Evolutionary conservation across 2,113 vertebrate species (phyloP).

Genomic region (Martes martes): DNA sequence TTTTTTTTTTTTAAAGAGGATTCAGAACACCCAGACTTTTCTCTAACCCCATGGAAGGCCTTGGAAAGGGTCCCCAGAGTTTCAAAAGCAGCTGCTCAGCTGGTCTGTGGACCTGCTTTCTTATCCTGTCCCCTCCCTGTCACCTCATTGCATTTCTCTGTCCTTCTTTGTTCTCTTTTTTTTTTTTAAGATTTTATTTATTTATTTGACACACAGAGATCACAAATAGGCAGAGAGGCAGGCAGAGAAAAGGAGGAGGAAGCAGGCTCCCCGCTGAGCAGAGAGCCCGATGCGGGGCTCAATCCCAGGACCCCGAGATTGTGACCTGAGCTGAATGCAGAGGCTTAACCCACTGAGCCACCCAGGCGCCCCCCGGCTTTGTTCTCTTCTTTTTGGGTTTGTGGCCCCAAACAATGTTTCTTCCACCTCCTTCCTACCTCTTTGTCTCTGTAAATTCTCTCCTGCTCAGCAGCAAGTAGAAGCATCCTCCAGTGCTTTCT

Average conservation of each 20-base stretch:
- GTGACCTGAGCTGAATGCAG: too few species aligned
- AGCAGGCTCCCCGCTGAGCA: too few species aligned
- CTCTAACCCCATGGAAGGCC: neutral
- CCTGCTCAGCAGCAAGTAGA: neutral
- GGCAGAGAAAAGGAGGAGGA: too few species aligned
- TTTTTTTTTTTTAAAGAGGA: neutral
- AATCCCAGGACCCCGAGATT: too few species aligned
- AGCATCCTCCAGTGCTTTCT: constrained; percentile 62
- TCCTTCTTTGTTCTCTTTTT: neutral
- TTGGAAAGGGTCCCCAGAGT: neutral
- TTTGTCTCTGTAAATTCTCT: constrained; percentile 3
- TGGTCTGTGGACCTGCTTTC: neutral
- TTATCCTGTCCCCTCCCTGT: neutral
- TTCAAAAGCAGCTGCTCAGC: neutral
- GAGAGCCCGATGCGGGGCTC: fast-evolving
- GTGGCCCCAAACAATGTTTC: neutral
- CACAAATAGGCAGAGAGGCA: too few species aligned
- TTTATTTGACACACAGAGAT: too few species aligned
- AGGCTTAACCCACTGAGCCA: too few species aligned
- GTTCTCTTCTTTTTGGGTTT: neutral
- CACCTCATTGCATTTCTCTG: neutral
- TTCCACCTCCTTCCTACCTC: neutral
- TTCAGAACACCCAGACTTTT: neutral
- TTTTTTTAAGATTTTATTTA: neutral
- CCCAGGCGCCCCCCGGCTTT: neutral